phyloP scores from a whole-genome alignment of 2,797 vertebrate species.

The Taenioides sp. region DNA sequence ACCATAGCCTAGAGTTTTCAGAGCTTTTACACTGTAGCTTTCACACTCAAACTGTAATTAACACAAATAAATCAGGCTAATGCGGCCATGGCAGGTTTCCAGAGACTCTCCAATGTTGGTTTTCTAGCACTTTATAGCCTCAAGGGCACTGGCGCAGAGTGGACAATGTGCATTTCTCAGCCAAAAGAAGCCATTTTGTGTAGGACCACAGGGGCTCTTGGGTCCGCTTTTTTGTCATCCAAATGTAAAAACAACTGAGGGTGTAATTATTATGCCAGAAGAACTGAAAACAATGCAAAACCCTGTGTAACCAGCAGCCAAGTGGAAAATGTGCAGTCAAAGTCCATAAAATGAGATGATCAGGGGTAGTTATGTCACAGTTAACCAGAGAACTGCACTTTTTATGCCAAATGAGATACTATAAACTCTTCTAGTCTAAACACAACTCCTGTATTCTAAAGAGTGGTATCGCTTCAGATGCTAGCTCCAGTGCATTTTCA shows the following conservation, averaged over 20 bases:
- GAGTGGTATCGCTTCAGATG: too few relatives aligned
- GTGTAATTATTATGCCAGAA: not conserved
- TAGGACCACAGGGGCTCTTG: constrained; percentile 8
- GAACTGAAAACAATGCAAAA: not conserved
- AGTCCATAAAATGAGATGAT: too few relatives aligned
- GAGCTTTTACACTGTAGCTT: constrained; percentile 11
- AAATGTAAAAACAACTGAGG: not conserved
- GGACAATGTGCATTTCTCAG: constrained; percentile 3
- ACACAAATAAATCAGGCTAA: constrained; percentile 16
- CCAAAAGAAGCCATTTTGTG: not conserved
- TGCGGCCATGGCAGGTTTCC: constrained; percentile 1
- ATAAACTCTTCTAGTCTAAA: too few relatives aligned
- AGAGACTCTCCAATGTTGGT: constrained; percentile 6
- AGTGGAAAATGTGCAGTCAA: too few relatives aligned
- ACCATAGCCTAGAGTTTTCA: constrained; percentile 4
- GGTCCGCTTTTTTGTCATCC: not conserved
- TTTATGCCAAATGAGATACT: too few relatives aligned
- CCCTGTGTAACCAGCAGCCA: not conserved
- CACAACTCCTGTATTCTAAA: too few relatives aligned
- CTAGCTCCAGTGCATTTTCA: too few relatives aligned
- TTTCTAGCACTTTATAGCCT: constrained; percentile 10
- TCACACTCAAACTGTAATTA: constrained; percentile 19
- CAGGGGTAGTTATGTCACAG: too few relatives aligned
- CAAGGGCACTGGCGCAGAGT: not conserved
- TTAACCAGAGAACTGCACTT: too few relatives aligned